Evolutionary conservation across 1,140 invertebrate genomes (phyloP).

Genomic region (Sesamia nonagrioides): DNA sequence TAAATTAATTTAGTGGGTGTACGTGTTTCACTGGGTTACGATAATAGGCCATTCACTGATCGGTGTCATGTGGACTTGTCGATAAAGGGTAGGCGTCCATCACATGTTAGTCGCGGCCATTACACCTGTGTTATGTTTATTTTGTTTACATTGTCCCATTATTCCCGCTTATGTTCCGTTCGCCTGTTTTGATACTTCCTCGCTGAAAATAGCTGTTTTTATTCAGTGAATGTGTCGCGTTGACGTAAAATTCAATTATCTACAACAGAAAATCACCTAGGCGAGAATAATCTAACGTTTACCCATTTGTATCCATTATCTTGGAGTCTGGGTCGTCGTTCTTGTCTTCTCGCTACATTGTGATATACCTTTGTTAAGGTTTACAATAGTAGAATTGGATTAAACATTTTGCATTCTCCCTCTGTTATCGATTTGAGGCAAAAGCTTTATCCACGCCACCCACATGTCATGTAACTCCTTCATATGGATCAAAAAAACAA

Average conservation of each 20-base stretch:
- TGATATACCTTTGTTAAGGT: not conserved
- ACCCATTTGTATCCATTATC: constrained; percentile 32
- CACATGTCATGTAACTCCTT: not conserved
- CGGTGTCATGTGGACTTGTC: constrained; percentile 59
- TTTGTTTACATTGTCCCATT: constrained; percentile 61
- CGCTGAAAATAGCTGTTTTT: constrained; percentile 52
- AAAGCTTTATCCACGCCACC: not conserved
- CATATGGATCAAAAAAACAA: not conserved
- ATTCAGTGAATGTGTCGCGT: constrained; percentile 41
- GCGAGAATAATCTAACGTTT: constrained; percentile 23
- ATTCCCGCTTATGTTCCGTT: constrained; percentile 54
- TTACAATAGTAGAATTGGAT: not conserved
- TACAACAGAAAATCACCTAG: not conserved
- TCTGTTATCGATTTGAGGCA: not conserved
- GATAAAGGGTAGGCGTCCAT: constrained; percentile 73
- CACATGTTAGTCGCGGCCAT: constrained; percentile 61
- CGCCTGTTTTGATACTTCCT: constrained; percentile 48
- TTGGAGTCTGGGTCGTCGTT: not conserved
- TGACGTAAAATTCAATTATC: constrained; percentile 45
- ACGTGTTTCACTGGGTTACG: constrained; percentile 65
- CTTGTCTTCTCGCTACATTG: not conserved
- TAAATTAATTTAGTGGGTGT: constrained; percentile 47
- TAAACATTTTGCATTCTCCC: not conserved
- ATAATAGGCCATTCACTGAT: constrained; percentile 74
- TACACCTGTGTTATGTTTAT: constrained; percentile 64